These are phyloP conservation scores for Drosophila niveifrons DNA, from an alignment of 2,888 invertebrate species.

Conservation along the genomic window DNA sequence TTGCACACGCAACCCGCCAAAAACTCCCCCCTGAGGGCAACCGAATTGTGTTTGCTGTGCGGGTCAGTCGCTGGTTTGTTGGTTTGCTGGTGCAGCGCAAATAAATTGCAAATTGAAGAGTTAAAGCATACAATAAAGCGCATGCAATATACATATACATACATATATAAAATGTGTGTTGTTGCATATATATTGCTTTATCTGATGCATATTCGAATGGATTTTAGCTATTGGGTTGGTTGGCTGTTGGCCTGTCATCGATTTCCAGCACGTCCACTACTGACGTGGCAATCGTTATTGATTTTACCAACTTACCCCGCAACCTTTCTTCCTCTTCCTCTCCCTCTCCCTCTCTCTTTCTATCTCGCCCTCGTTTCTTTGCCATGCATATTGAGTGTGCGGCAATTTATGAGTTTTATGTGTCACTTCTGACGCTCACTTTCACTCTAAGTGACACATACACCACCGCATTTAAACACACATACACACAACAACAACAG, in stretches of 20 bases:
- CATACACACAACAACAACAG: slow-evolving; percentile 32
- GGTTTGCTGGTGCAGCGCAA: slow-evolving; percentile 37
- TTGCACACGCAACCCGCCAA: slow-evolving; percentile 18
- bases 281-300: slow-evolving; percentile 68
- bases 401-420: slow-evolving; percentile 80
- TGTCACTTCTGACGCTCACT: slow-evolving; percentile 78
- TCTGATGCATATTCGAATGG: slow-evolving; percentile 36
- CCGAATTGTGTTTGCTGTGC: slow-evolving; percentile 2
- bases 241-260: slow-evolving; percentile 35
- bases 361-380: not conserved
- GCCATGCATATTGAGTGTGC: slow-evolving; percentile 67
- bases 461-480: slow-evolving; percentile 21
- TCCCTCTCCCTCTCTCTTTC: not conserved
- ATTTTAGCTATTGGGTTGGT: not conserved
- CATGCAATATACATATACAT: not conserved
- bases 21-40: not conserved
- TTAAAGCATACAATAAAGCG: slow-evolving; percentile 12
- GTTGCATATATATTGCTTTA: slow-evolving; percentile 2
- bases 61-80: slow-evolving; percentile 29
- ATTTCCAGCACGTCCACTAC: slow-evolving; percentile 48
- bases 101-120: slow-evolving; percentile 43
- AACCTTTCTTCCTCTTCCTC: no score
- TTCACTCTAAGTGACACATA: slow-evolving; percentile 56
- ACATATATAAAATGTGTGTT: not conserved
- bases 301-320: slow-evolving; percentile 55